Evolutionary conservation across 2,113 vertebrate genomes (phyloP), one percentile per base, ranked within the genome.

Genomic region (Aegotheles bennettii): DNA sequence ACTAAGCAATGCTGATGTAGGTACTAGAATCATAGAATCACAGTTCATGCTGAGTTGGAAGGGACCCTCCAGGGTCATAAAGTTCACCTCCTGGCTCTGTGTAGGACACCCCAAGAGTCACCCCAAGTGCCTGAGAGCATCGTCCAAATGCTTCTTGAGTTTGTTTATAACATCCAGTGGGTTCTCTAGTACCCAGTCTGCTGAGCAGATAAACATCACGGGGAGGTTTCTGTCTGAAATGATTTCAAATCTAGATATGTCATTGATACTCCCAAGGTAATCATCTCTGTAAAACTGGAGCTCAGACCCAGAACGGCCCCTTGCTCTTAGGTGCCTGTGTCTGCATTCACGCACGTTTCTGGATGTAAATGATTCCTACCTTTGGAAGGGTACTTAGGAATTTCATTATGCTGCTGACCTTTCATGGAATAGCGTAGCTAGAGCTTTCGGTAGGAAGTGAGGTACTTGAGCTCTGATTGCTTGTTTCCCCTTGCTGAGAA

Each of bases 341-440:
- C 35, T 76, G 38, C 48, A 29, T 67, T 78, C 10, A 38, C 1
- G 0, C 42, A 18, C 4, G 1, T 80, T 73, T 85, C 13, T 19
- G 40, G 18, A 31, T 56, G 20, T 50, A 64, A 69, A 87, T 80
- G 13, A 40, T 51, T 90, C 40, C 56, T 78, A 26, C 51, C 40
- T 73, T 64, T 80, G 70, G 40, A 90, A 73, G 17, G 53, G 29
- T 83, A 43, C 67, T 90, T 80, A 73, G 63, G 65, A 86, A 80
- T 90, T 63, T 43, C 43, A 47, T 86, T 56, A 31, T 43, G 40
- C 36, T 88, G n/a, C 82, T 95, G 70, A 83, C 70, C 67, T 94
- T 90, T 85, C 0, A 0, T 69, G 43, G 71, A 59, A 80, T 14
- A 71, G 19, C 0, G 0, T 54, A n/a, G 38, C 47, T 81, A 26